A percentile compares a stretch with the other conserved stretches of the same genome.
These are phyloP conservation scores for Drosophila ogumai DNA, from an alignment of 1,140 invertebrate species.

Conservation along the genomic window DNA sequence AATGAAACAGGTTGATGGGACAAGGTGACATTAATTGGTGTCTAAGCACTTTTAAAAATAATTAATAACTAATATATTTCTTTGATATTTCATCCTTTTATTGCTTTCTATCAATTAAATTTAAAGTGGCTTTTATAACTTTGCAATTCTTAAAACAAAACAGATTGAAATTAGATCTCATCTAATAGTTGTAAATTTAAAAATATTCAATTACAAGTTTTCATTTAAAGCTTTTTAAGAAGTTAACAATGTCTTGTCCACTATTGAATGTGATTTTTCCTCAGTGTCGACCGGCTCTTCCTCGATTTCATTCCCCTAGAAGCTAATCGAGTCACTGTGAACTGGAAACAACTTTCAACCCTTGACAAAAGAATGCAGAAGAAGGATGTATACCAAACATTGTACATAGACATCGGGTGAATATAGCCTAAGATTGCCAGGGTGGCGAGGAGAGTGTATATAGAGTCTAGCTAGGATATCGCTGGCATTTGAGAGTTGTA, in stretches of 20 bases:
- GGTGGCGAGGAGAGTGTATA: conserved; percentile 37
- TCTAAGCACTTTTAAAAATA: background rate
- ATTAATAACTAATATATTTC: too few relatives aligned
- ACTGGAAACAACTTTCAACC: background rate
- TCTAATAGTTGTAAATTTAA: too few relatives aligned
- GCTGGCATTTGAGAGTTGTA: conserved; percentile 73
- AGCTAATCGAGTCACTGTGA: background rate
- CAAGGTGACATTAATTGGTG: too few relatives aligned
- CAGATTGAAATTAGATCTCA: background rate
- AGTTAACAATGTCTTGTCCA: background rate
- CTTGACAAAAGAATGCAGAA: conserved; percentile 1
- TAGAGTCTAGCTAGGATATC: conserved; percentile 38
- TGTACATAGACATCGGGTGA: conserved; percentile 28
- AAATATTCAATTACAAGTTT: background rate
- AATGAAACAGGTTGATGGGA: too few relatives aligned
- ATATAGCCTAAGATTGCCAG: conserved; percentile 42
- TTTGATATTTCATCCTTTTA: background rate
- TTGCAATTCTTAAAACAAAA: background rate
- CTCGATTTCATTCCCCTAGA: background rate
- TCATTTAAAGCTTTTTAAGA: background rate
- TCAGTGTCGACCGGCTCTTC: conserved; percentile 5
- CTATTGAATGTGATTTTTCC: background rate
- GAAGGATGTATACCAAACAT: conserved; percentile 8
- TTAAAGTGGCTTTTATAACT: background rate
- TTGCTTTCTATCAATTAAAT: background rate